Percentiles rank a stretch among this genome's conserved stretches.
Evolutionary conservation across 2,797 vertebrate genomes (phyloP).

Genomic region (Odontamblyopus lacepedii): DNA sequence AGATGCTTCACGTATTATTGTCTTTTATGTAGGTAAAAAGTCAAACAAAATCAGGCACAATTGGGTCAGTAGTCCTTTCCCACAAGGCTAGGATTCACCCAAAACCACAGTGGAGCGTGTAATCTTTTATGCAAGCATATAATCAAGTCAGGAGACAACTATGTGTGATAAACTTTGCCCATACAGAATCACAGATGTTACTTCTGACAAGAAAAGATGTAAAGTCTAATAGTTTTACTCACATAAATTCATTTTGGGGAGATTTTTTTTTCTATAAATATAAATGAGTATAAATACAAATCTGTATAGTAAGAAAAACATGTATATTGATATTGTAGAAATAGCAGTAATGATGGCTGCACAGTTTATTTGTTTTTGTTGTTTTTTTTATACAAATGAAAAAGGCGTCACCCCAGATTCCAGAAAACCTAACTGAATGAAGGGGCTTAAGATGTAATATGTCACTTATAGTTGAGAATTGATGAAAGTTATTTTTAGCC

Average conservation of each 20-base stretch:
- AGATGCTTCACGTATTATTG: neutral
- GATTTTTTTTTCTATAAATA: too few species aligned
- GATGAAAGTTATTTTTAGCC: slow-evolving; percentile 27
- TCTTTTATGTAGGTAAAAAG: neutral
- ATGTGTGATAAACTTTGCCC: slow-evolving; percentile 15
- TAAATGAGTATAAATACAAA: neutral
- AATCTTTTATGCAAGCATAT: slow-evolving; percentile 34
- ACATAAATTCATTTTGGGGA: neutral
- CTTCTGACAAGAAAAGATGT: neutral
- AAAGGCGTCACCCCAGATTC: slow-evolving; percentile 36
- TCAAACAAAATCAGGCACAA: neutral
- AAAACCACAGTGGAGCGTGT: slow-evolving; percentile 28
- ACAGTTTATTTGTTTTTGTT: neutral
- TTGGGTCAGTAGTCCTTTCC: neutral
- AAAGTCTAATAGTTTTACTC: neutral
- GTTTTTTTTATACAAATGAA: slow-evolving; percentile 15
- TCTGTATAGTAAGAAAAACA: neutral
- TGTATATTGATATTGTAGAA: too few species aligned
- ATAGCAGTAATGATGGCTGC: neutral
- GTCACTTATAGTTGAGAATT: slow-evolving; percentile 15
- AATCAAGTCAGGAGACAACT: slow-evolving; percentile 28
- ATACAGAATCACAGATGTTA: slow-evolving; percentile 8
- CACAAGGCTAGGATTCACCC: slow-evolving; percentile 11
- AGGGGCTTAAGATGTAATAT: slow-evolving; percentile 24
- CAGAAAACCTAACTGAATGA: slow-evolving; percentile 30